These are phyloP conservation scores for Orthosia gothica DNA, from an alignment of 2,888 invertebrate species.

Conservation along the genomic window DNA sequence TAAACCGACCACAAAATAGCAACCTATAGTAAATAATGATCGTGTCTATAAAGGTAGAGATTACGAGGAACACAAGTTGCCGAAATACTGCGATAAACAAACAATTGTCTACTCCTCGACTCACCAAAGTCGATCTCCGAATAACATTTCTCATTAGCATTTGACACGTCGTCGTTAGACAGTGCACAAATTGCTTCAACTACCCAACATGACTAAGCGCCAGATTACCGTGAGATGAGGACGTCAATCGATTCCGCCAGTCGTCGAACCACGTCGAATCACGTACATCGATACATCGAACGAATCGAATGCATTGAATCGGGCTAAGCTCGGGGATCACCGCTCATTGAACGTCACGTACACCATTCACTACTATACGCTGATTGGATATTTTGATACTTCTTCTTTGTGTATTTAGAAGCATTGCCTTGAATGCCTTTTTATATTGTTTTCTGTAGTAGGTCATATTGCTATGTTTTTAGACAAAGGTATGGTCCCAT, in stretches of 20 bases:
- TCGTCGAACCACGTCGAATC: slow-evolving; percentile 60
- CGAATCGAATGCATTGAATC: slow-evolving; percentile 67
- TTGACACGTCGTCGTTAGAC: slow-evolving; percentile 48
- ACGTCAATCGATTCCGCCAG: slow-evolving; percentile 54
- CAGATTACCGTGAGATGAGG: slow-evolving; percentile 64
- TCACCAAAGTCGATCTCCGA: slow-evolving; percentile 10
- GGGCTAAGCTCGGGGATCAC: slow-evolving; percentile 70
- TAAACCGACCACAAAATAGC: background rate
- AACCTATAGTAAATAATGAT: background rate
- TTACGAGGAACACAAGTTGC: background rate
- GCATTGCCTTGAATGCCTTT: slow-evolving; percentile 13
- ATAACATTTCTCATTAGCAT: slow-evolving; percentile 42
- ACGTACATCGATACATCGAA: slow-evolving; percentile 60
- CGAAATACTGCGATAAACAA: background rate
- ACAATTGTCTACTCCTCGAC: background rate
- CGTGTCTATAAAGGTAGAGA: background rate
- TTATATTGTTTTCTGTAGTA: background rate
- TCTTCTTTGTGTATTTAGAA: slow-evolving; percentile 51
- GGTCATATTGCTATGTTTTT: slow-evolving; percentile 16
- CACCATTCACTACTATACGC: slow-evolving; percentile 63
- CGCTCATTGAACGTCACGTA: slow-evolving; percentile 70
- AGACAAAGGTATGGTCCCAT: slow-evolving; percentile 44
- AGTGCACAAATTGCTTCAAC: slow-evolving; percentile 54
- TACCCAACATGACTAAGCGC: slow-evolving; percentile 65
- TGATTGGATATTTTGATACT: slow-evolving; percentile 73